Evolutionary conservation across 2,888 invertebrate species (phyloP).

Genomic region (Chalcosyrphus nemorum): DNA sequence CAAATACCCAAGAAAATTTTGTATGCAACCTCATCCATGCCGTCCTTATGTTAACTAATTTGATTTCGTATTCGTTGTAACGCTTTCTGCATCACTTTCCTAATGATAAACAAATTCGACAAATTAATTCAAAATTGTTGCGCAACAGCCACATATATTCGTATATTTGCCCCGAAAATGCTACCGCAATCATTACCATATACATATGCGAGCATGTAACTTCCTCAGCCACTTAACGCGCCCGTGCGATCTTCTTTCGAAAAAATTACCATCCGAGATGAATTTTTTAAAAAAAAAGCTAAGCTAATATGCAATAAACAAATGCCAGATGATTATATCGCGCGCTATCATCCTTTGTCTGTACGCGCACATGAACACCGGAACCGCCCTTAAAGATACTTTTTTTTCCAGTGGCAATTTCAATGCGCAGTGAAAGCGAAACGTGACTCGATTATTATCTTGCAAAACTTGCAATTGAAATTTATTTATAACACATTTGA

Average conservation of each 20-base stretch:
- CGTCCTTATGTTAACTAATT: background rate
- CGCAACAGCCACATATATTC: background rate
- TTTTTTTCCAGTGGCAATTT: slow-evolving; percentile 37
- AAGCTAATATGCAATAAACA: slow-evolving; percentile 8
- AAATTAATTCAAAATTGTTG: slow-evolving; percentile 1
- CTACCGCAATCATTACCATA: background rate
- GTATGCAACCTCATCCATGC: background rate
- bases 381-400: slow-evolving; percentile 23
- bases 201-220: too few species aligned
- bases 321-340: slow-evolving; percentile 16
- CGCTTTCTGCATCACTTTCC: slow-evolving; percentile 1
- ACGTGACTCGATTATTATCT: slow-evolving; percentile 59
- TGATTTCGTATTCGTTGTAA: background rate
- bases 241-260: background rate
- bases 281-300: background rate
- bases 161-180: too few species aligned
- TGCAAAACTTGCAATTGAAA: slow-evolving; percentile 37
- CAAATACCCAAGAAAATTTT: too few species aligned
- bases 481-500: slow-evolving; percentile 48
- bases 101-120: background rate
- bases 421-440: slow-evolving; percentile 64
- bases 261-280: background rate
- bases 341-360: slow-evolving; percentile 29
- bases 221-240: background rate
- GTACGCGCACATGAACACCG: background rate